These are phyloP conservation scores for Pedetes capensis DNA, from an alignment of 2,113 vertebrate species.

Conservation along the genomic window DNA sequence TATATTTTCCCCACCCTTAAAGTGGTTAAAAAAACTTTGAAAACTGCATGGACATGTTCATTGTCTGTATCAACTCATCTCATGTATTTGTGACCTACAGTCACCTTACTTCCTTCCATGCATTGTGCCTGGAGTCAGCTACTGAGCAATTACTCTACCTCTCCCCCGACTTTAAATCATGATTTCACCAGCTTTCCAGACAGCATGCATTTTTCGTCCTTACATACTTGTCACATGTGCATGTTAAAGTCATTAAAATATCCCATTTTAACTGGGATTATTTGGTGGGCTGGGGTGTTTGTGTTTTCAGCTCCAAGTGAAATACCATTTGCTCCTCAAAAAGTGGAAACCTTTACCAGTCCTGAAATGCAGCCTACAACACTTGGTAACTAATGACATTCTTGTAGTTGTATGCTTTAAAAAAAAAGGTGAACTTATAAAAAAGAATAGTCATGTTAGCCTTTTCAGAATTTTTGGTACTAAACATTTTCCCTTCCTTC, in stretches of 20 bases:
- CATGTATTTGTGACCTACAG: conserved; percentile 3
- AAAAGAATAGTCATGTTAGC: neutral
- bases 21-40: conserved; percentile 60
- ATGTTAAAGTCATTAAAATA: conserved; percentile 62
- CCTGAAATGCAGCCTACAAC: conserved; percentile 77
- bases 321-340: conserved; percentile 76
- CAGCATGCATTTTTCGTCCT: conserved; percentile 55
- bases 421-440: neutral
- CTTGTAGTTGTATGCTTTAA: conserved; percentile 39
- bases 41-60: conserved; percentile 71
- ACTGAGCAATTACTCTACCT: neutral
- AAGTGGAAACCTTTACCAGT: conserved; percentile 78
- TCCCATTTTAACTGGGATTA: conserved; percentile 69
- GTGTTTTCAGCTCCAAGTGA: conserved; percentile 84
- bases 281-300: conserved; percentile 67
- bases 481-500: conserved; percentile 5
- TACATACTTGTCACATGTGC: conserved; percentile 65
- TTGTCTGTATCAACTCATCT: neutral
- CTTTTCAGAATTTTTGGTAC: neutral
- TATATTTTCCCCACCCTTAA: conserved; percentile 43
- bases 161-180: neutral
- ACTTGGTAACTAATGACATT: conserved; percentile 81
- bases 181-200: conserved; percentile 65
- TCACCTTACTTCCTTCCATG: neutral
- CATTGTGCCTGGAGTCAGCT: conserved; percentile 11